phyloP scores from a whole-genome alignment of 2,113 vertebrate species.

The Tamias sibiricus region DNA sequence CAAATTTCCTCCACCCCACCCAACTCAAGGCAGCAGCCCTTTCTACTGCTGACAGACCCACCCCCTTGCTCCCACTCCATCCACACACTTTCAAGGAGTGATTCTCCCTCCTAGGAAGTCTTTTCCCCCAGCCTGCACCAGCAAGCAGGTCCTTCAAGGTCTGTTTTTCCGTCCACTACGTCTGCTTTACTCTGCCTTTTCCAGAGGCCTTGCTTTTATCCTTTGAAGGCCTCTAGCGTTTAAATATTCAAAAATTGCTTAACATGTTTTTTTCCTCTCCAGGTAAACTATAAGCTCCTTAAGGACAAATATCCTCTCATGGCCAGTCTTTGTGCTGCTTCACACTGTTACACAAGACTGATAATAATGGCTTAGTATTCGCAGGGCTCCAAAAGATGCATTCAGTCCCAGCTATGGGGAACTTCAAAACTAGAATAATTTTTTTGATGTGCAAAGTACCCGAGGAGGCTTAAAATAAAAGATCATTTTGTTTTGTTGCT shows the following conservation, averaged over 20 bases:
- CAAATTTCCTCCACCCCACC: background rate
- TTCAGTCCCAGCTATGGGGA: background rate
- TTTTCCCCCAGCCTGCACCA: background rate
- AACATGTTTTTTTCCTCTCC: background rate
- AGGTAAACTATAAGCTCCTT: background rate
- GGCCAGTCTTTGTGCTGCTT: background rate
- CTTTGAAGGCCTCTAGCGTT: background rate
- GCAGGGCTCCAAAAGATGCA: background rate
- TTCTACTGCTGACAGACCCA: background rate
- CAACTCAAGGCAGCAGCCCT: background rate
- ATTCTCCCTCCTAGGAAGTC: background rate
- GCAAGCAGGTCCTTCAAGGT: background rate
- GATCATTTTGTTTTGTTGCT: background rate
- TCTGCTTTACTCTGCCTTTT: conserved; percentile 2
- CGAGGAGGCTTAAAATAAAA: background rate
- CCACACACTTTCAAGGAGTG: fast-evolving
- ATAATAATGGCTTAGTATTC: background rate
- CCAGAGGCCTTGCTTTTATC: background rate
- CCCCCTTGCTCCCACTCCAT: fast-evolving
- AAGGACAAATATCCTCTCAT: background rate
- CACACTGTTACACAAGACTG: background rate
- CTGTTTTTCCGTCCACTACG: background rate
- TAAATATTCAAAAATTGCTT: background rate
- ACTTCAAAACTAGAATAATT: background rate
- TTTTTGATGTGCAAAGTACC: background rate